A percentile compares a stretch with the other conserved stretches of the same genome.
These are phyloP conservation scores for Zygaena filipendulae DNA, from an alignment of 2,888 invertebrate genomes.

Conservation along the genomic window DNA sequence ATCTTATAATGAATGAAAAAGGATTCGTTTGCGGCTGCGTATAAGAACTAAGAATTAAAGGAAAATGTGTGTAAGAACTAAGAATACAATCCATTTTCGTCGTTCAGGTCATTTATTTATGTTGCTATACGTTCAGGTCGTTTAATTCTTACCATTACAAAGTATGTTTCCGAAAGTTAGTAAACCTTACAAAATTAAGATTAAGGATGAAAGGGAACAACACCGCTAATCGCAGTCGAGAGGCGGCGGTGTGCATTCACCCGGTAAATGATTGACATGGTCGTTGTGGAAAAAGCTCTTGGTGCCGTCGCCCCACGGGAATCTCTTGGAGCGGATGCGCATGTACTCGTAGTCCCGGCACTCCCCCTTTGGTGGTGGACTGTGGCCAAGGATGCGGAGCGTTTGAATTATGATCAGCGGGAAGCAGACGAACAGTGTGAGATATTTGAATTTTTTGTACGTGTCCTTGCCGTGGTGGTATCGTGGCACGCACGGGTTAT, in stretches of 20 bases:
- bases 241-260: conserved; percentile 38
- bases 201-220: too few relatives aligned
- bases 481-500: conserved; percentile 31
- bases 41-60: too few relatives aligned
- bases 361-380: conserved; percentile 22
- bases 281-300: conserved; percentile 88
- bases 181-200: too few relatives aligned
- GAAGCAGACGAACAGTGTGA: conserved; percentile 33
- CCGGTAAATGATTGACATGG: conserved; percentile 66
- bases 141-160: too few relatives aligned
- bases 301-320: conserved; percentile 92
- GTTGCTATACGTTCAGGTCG: too few relatives aligned
- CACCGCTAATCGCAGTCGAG: conserved; percentile 37
- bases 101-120: too few relatives aligned
- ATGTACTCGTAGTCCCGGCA: conserved; percentile 78
- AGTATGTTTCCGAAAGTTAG: too few relatives aligned
- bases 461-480: conserved; percentile 31
- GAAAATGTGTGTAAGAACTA: too few relatives aligned
- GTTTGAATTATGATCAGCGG: conserved; percentile 38
- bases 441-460: conserved; percentile 35
- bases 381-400: conserved; percentile 23
- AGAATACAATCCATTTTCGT: too few relatives aligned
- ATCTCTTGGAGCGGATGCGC: conserved; percentile 80
- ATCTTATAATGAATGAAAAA: too few relatives aligned
- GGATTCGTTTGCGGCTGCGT: too few relatives aligned